A percentile compares a stretch with the other conserved stretches of the same genome.
These are phyloP conservation scores for Scelioninae gen. 1 DNA, from an alignment of 2,888 invertebrate genomes.

Conservation along the genomic window DNA sequence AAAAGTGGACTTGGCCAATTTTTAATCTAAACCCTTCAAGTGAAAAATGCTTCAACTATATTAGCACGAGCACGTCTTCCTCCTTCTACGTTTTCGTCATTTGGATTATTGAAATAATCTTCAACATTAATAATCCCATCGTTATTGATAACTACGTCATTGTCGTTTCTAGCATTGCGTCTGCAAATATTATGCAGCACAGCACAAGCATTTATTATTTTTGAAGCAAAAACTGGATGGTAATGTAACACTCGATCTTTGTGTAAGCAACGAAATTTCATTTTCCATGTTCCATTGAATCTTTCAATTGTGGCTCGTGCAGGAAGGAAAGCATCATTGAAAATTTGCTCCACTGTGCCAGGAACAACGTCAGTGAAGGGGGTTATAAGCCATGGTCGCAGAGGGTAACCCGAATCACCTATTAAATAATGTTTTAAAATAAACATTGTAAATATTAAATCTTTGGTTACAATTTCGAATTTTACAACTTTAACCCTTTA, in stretches of 20 bases:
- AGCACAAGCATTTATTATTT: conserved; percentile 8
- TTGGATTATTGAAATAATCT: too few species aligned
- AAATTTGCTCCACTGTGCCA: background rate
- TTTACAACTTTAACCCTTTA: too few species aligned
- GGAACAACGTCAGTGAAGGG: background rate
- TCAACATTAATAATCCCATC: too few species aligned
- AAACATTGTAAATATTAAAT: too few species aligned
- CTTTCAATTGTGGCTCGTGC: conserved; percentile 1
- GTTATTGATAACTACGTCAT: too few species aligned
- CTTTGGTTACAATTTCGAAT: too few species aligned
- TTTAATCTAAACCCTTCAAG: too few species aligned
- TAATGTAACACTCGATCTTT: conserved; percentile 5
- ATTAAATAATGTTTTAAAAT: too few species aligned
- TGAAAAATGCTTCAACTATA: too few species aligned
- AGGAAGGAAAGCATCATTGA: background rate
- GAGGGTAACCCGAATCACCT: conserved; percentile 27
- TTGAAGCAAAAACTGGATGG: background rate
- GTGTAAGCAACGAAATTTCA: conserved; percentile 2
- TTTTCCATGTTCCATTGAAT: conserved; percentile 3
- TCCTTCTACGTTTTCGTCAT: too few species aligned
- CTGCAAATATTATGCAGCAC: background rate
- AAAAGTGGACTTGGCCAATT: too few species aligned
- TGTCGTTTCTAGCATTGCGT: background rate
- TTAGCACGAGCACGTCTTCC: too few species aligned
- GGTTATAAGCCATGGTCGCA: conserved; percentile 3